Conservation (phyloP, 2,113 vertebrate genomes). For the Fulica atra region DNA sequence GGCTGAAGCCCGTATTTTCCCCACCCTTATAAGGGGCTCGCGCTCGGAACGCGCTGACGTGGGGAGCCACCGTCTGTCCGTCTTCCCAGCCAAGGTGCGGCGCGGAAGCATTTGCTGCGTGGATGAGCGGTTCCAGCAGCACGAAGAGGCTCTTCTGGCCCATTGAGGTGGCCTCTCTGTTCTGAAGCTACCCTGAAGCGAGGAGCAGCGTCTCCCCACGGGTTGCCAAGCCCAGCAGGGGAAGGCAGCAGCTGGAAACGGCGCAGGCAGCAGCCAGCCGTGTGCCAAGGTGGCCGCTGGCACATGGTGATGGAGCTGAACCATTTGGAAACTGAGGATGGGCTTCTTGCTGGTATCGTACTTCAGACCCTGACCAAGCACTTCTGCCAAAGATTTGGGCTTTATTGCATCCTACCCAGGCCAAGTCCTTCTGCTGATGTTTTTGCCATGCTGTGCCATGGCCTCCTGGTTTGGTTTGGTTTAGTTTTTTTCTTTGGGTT, state of each 20-base stretch:
- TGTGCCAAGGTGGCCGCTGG: rapidly evolving
- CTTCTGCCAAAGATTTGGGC: conserved; percentile 45
- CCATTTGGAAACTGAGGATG: background rate
- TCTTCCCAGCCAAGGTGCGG: background rate
- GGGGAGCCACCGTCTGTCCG: rapidly evolving
- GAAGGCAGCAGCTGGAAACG: background rate
- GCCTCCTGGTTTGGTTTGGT: conserved; percentile 58
- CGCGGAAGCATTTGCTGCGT: rapidly evolving
- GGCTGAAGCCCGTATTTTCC: conserved; percentile 9
- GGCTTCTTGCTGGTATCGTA: conserved; percentile 28
- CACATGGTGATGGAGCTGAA: rapidly evolving
- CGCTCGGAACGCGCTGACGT: rapidly evolving
- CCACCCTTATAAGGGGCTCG: background rate
- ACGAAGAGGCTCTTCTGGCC: background rate
- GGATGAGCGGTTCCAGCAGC: background rate
- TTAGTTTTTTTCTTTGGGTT: background rate
- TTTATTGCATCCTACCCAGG: conserved; percentile 70
- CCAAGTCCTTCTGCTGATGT: conserved; percentile 84
- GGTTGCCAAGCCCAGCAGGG: background rate
- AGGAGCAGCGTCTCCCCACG: background rate
- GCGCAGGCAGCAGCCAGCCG: background rate
- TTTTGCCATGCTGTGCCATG: conserved; percentile 83
- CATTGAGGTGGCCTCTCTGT: background rate
- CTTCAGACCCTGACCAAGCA: conserved; percentile 70
- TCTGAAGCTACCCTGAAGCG: background rate